Percentiles rank a stretch among this genome's conserved stretches.
Evolutionary conservation across 2,113 vertebrate species (phyloP).

Genomic region (Gymnocephalus cernua): DNA sequence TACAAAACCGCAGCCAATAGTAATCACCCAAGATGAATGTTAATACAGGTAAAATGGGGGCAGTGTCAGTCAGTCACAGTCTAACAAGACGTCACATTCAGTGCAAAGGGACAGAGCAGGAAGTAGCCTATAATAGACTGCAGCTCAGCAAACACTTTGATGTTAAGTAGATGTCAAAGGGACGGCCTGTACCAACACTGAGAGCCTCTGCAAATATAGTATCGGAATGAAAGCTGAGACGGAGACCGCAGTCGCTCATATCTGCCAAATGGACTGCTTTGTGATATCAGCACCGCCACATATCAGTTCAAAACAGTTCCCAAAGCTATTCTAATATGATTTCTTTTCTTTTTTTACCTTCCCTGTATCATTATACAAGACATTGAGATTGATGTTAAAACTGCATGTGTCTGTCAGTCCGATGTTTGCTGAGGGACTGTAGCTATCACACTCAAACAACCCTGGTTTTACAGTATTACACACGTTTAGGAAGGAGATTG

Average conservation of each 20-base stretch:
- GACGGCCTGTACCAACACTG: constrained; percentile 34
- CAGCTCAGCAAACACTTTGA: constrained; percentile 58
- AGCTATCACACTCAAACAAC: background rate
- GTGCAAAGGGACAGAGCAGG: background rate
- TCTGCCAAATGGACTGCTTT: constrained; percentile 23
- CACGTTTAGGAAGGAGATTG: background rate
- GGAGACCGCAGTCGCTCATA: constrained; percentile 12
- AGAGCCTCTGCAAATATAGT: constrained; percentile 47
- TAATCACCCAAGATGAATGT: background rate
- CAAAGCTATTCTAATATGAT: background rate
- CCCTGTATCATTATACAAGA: background rate
- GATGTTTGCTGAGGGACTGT: constrained; percentile 10
- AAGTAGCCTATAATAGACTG: constrained; percentile 31
- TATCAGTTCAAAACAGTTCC: constrained; percentile 23
- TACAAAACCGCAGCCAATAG: background rate
- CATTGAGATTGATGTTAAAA: constrained; percentile 19
- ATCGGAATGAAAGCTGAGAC: constrained; percentile 43
- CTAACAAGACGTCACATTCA: constrained; percentile 5
- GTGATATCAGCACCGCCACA: constrained; percentile 1
- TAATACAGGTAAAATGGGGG: background rate
- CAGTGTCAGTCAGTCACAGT: background rate
- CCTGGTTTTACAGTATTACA: background rate
- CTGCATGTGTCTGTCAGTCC: background rate
- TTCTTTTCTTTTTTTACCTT: background rate
- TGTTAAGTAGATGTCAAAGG: constrained; percentile 58